phyloP scores from a whole-genome alignment of 1,140 invertebrate genomes.

The Camponotus pennsylvanicus region DNA sequence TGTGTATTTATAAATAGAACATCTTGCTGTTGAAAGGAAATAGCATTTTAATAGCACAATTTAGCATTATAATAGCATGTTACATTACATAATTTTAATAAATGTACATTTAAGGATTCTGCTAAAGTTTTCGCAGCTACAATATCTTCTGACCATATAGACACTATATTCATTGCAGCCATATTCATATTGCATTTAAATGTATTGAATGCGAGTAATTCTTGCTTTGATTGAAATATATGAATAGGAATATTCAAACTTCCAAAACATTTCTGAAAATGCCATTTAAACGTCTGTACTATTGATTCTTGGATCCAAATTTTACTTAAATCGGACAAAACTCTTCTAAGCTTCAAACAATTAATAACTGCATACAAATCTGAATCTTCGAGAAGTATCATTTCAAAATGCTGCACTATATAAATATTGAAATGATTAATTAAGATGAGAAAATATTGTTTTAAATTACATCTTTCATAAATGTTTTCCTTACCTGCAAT shows the following conservation, averaged over 20 bases:
- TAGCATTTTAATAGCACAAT: background rate
- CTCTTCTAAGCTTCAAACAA: background rate
- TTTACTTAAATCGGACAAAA: background rate
- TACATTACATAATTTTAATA: background rate
- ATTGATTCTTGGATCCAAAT: slow-evolving; percentile 18
- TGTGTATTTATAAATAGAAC: slow-evolving; percentile 22
- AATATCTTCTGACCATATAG: slow-evolving; percentile 44
- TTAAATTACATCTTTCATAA: background rate
- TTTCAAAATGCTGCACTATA: background rate
- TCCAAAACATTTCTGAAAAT: background rate
- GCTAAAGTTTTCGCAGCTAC: slow-evolving; percentile 11
- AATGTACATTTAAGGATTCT: background rate
- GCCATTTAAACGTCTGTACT: background rate
- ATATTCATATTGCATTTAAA: background rate
- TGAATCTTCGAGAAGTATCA: slow-evolving; percentile 17
- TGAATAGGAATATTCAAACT: background rate
- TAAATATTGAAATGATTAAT: background rate
- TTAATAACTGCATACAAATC: slow-evolving; percentile 28
- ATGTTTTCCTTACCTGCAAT: background rate
- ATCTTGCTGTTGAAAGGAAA: background rate
- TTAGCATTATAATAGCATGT: background rate
- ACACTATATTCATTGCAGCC: background rate
- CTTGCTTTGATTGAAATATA: background rate
- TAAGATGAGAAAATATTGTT: background rate
- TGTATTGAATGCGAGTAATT: background rate